Base-by-base conservation (phyloP, 2,888 invertebrate species). In the Drepana falcataria region DNA sequence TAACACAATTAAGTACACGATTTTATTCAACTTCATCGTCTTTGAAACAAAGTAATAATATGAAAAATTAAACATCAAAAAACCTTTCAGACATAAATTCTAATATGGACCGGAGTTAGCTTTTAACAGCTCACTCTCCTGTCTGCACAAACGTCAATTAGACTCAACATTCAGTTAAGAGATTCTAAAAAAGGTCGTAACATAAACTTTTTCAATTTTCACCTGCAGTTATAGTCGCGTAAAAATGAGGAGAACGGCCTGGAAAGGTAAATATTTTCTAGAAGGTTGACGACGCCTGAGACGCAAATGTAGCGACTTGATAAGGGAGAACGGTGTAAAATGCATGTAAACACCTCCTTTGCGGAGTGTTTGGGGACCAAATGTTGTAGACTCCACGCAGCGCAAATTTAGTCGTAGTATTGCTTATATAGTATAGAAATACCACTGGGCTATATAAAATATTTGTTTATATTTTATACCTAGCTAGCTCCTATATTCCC, bases 171-270 rank as follows among this genome's bases (percentile, higher is more conserved):
- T 75, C 73, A 81, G 73, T 82, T 84, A 77, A 71, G 68, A 72
- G 83, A 83, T 76, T 78, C 79, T 82, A 84, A 84, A 86, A 81
- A 75, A 69, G 73, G 74, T 87, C 82, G 81, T 87, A 83, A 88
- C 84, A 81, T 87, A 86, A 88, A 89, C 85, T 87, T 90, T 90
- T 90, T 87, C 86, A 90, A 90, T 89, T 90, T 89, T 85, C 87
- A 87, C 86, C 83, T 87, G 78, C 81, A 84, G 82, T 86, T 85
- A 84, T 83, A 83, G 75, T 78, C 77, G 77, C 72, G 76, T 87
- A 86, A 89, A 89, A 88, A 82, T 75, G 81, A 75, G 21, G 21
- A 21, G 76, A 73, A 75, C 73, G 73, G 77, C 73, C 71, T 68
- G 40, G 62, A 65, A 64, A 63, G 75, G 82, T 85, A 83, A 85